These are phyloP conservation scores for Clarias batrachus DNA, from an alignment of 2,113 vertebrate genomes.

Conservation along the genomic window DNA sequence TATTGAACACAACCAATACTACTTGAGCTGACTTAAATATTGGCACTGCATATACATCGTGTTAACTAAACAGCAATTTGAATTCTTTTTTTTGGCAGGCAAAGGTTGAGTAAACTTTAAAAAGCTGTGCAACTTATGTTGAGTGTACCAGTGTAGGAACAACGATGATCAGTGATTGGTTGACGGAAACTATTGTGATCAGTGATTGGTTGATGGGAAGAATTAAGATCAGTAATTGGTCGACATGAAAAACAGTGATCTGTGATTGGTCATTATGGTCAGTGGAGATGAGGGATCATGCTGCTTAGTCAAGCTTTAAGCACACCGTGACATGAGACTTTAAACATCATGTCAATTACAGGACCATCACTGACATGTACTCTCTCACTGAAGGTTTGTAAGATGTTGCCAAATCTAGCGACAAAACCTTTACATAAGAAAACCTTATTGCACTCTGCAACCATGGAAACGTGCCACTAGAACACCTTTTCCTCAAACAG, in stretches of 20 bases:
- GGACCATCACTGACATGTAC: not conserved
- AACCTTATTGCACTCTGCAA: not conserved
- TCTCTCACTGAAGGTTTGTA: not conserved
- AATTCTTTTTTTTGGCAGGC: no score
- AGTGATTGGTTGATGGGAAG: not conserved
- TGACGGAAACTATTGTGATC: not conserved
- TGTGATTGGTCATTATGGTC: not conserved
- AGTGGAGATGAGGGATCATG: not conserved
- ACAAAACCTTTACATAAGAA: not conserved
- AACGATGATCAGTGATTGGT: not conserved
- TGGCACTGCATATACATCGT: no score
- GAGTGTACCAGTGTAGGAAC: no score
- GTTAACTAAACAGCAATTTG: no score
- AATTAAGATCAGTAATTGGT: not conserved
- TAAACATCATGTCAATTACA: not conserved
- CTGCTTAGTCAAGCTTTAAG: not conserved
- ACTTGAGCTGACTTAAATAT: no score
- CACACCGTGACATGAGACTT: not conserved
- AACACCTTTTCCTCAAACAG: constrained; percentile 2
- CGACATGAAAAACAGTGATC: not conserved
- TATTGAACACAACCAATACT: no score
- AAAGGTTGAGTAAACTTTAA: no score
- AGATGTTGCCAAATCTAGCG: not conserved
- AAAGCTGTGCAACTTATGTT: no score
- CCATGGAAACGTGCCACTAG: not conserved